phyloP scores from a whole-genome alignment of 1,140 invertebrate genomes.

The Solenopsis invicta region DNA sequence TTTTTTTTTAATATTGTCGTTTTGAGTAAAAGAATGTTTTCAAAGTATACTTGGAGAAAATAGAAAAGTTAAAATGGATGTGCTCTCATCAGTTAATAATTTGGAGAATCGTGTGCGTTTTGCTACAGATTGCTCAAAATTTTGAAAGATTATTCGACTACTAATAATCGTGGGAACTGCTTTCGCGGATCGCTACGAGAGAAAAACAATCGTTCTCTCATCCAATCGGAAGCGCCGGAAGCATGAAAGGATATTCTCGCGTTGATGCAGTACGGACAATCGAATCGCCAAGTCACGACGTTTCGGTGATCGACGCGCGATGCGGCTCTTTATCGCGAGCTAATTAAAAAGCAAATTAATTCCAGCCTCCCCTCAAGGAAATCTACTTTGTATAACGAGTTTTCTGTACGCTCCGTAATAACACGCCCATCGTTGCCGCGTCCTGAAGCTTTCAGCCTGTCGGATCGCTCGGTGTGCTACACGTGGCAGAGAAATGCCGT shows the following conservation, averaged over 20 bases:
- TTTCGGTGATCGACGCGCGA: conserved; percentile 53
- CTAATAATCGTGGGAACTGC: conserved; percentile 23
- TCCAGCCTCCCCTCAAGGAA: conserved; percentile 50
- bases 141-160: conserved; percentile 1
- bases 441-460: conserved; percentile 27
- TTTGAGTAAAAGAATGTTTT: neutral
- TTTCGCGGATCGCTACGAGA: neutral
- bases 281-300: conserved; percentile 49
- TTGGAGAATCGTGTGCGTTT: neutral
- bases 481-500: conserved; percentile 36
- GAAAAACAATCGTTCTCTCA: conserved; percentile 16
- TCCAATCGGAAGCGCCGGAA: conserved; percentile 51
- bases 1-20: too few relatives aligned
- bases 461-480: conserved; percentile 9
- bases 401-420: conserved; percentile 53
- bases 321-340: conserved; percentile 38
- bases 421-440: conserved; percentile 32
- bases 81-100: neutral
- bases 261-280: conserved; percentile 40
- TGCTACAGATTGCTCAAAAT: neutral
- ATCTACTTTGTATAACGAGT: conserved; percentile 53
- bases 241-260: conserved; percentile 26
- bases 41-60: neutral
- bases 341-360: conserved; percentile 61
- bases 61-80: neutral